Base-by-base conservation (phyloP, 2,797 vertebrate species). In the Micropoecilia bifurca region DNA sequence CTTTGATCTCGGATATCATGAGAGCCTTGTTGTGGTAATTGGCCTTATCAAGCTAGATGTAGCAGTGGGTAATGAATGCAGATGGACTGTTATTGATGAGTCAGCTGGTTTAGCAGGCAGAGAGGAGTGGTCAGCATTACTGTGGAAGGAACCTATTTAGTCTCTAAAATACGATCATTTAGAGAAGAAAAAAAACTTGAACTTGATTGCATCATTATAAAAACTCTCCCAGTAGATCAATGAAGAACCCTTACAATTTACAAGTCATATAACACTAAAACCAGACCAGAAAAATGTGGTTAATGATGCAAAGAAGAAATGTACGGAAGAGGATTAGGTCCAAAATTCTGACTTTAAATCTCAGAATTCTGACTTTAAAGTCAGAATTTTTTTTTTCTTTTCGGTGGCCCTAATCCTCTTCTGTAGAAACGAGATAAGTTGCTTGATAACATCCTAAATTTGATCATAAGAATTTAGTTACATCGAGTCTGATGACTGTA, bases 1-100 rank as follows among this genome's bases (percentile, higher is more conserved):
- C 83, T 89, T 87, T 87, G 89, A 93, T 92, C 90, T 93, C 90
- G 89, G 80, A 91, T 91, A 87, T 89, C 53, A 79, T 83, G 87
- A 86, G 84, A 80, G 72, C 80, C 85, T 66, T 85, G 73, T 86
- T 80, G 71, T 63, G 63, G 79, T 90, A 91, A 92, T 90, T 82
- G 81, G 76, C 71, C 81, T 81, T 77, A 45, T 87, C 75, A 36
- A 59, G 46, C 77, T 68, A 83, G 82, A 88, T 85, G 84, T 81
- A 79, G 48, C 5, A 0, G n/a, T 71, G 55, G 77, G 69, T 48
- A 55, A 45, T 71, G 41, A 45, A 71, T 59, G 71, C 33, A 41
- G 82, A 71, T 83, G 82, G 72, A 63, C 30, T 74, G 85, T n/a
- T 71, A n/a, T 12, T 45, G 68, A 80, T 85, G 76, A 89, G 78